phyloP scores from a whole-genome alignment of 35 echinoderm and acorn worm species.

The Stichopus chloronotus region DNA sequence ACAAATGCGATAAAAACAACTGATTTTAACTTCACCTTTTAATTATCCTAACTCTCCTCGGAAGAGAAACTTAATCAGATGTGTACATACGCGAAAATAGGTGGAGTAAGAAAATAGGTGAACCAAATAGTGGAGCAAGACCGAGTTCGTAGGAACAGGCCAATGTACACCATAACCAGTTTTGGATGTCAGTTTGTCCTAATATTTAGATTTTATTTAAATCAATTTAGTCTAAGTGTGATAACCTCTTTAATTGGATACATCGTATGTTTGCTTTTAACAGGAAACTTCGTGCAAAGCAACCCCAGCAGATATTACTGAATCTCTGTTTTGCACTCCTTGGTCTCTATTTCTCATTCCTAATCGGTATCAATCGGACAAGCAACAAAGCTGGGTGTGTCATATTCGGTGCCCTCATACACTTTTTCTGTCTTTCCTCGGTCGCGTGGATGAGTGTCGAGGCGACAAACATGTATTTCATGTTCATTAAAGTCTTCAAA shows the following conservation, averaged over 20 bases:
- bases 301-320: slow-evolving; percentile 71
- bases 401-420: slow-evolving; percentile 63
- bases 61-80: too few relatives aligned
- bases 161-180: background rate
- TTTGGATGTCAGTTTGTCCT: background rate
- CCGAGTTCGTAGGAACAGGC: too few relatives aligned
- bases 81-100: too few relatives aligned
- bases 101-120: too few relatives aligned
- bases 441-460: slow-evolving; percentile 79
- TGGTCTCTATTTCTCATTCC: slow-evolving; percentile 62
- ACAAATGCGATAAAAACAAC: too few relatives aligned
- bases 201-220: too few relatives aligned
- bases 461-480: slow-evolving; percentile 68
- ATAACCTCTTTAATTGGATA: too few relatives aligned
- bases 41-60: too few relatives aligned
- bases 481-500: slow-evolving; percentile 79
- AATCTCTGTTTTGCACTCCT: slow-evolving; percentile 60
- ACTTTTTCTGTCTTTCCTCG: slow-evolving; percentile 66
- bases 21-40: too few relatives aligned
- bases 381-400: slow-evolving; percentile 17
- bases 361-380: slow-evolving; percentile 59
- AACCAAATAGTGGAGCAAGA: too few relatives aligned
- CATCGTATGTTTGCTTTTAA: background rate
- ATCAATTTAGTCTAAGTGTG: too few relatives aligned
- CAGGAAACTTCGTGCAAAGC: slow-evolving; percentile 55